Evolutionary conservation across 2,113 vertebrate species (phyloP).

Genomic region (Rhea pennata): DNA sequence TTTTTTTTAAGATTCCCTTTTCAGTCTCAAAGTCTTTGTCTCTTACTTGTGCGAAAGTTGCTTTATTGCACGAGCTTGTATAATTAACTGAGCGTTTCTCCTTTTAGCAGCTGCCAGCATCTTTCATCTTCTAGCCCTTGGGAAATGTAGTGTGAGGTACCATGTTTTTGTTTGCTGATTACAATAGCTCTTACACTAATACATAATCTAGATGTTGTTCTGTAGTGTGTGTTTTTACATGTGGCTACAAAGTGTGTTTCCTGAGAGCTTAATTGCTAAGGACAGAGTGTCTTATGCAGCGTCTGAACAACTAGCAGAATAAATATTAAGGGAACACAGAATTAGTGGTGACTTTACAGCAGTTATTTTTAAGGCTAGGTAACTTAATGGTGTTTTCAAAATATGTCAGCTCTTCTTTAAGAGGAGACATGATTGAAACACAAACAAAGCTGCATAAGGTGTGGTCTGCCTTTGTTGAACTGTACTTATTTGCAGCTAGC

Average conservation of each 20-base stretch:
- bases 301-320: neutral
- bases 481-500: neutral
- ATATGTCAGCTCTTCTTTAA: neutral
- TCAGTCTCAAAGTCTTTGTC: neutral
- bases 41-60: neutral
- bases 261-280: neutral
- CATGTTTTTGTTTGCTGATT: neutral
- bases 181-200: neutral
- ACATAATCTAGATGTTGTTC: neutral
- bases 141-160: neutral
- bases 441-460: too few relatives aligned
- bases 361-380: neutral
- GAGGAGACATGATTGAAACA: neutral
- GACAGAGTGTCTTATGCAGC: neutral
- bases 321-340: fast-evolving
- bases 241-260: neutral
- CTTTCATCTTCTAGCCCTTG: neutral
- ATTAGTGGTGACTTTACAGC: neutral
- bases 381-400: neutral
- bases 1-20: neutral
- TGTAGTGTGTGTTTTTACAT: neutral
- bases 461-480: neutral
- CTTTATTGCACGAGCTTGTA: neutral
- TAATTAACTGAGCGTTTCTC: neutral
- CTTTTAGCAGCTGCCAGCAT: neutral